These are phyloP conservation scores for Helleia helle DNA, from an alignment of 2,888 invertebrate genomes.

Conservation along the genomic window DNA sequence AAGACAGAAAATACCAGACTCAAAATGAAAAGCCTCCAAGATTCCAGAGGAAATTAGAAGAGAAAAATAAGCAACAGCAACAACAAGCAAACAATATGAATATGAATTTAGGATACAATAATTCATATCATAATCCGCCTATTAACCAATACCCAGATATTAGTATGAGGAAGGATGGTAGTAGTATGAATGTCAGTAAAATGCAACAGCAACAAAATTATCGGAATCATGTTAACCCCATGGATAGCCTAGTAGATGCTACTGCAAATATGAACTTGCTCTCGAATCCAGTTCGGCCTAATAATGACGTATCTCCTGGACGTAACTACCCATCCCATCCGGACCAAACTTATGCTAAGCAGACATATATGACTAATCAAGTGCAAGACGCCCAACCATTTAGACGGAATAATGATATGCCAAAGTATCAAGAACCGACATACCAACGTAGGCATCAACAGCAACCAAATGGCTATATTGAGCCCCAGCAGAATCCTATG, in stretches of 20 bases:
- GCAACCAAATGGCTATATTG: constrained; percentile 48
- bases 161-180: constrained; percentile 39
- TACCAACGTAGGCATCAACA: constrained; percentile 30
- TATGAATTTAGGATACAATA: constrained; percentile 37
- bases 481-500: constrained; percentile 38
- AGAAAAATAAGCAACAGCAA: constrained; percentile 50
- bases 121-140: constrained; percentile 39
- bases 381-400: constrained; percentile 43
- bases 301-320: constrained; percentile 33
- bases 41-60: constrained; percentile 73
- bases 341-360: constrained; percentile 37
- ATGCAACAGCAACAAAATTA: constrained; percentile 35
- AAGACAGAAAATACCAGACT: constrained; percentile 53
- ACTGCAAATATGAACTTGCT: constrained; percentile 46
- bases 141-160: constrained; percentile 43
- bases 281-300: constrained; percentile 31
- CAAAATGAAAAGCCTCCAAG: constrained; percentile 75
- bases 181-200: constrained; percentile 40
- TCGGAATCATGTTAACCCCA: constrained; percentile 33
- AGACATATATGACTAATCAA: constrained; percentile 35
- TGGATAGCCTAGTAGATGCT: constrained; percentile 51
- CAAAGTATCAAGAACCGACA: constrained; percentile 44
- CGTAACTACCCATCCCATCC: constrained; percentile 37
- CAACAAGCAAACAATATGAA: constrained; percentile 34
- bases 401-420: constrained; percentile 32